A percentile compares a stretch with the other conserved stretches of the same genome.
Conservation (phyloP, 2,113 vertebrate species). For the Nanorana parkeri region DNA sequence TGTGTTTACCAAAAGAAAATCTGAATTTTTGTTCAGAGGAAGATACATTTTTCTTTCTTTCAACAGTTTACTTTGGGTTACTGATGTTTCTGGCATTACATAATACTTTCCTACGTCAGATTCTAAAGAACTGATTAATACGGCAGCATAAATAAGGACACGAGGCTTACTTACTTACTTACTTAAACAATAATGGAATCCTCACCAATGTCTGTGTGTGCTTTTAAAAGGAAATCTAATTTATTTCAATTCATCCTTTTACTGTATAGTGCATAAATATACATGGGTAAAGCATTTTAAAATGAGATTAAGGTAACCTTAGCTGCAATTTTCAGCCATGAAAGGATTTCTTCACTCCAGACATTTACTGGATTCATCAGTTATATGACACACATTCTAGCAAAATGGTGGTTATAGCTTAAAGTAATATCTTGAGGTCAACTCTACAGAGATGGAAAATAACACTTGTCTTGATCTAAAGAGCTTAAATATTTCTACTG, state of each 20-base stretch:
- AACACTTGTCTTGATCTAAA: neutral
- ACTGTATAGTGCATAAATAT: conserved; percentile 4
- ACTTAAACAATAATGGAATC: neutral
- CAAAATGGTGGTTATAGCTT: neutral
- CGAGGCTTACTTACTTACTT: conserved; percentile 5
- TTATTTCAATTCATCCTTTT: conserved; percentile 10
- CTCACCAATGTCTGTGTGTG: neutral
- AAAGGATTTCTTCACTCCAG: neutral
- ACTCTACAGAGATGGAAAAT: neutral
- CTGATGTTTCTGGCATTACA: neutral
- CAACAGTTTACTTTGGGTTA: neutral
- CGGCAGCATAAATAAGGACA: neutral
- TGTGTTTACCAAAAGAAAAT: no score
- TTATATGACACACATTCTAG: neutral
- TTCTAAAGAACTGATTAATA: neutral
- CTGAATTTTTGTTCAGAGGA: no score
- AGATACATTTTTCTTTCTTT: neutral
- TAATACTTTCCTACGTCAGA: conserved; percentile 5
- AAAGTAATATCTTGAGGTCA: neutral
- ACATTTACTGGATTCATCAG: neutral
- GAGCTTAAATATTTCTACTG: conserved; percentile 6
- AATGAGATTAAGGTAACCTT: conserved; percentile 20
- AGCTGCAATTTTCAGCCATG: neutral
- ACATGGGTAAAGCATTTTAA: conserved; percentile 16
- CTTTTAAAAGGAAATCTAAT: conserved; percentile 31